phyloP scores from a whole-genome alignment of 1,140 invertebrate species.

The Yoshiicerus persimilis region DNA sequence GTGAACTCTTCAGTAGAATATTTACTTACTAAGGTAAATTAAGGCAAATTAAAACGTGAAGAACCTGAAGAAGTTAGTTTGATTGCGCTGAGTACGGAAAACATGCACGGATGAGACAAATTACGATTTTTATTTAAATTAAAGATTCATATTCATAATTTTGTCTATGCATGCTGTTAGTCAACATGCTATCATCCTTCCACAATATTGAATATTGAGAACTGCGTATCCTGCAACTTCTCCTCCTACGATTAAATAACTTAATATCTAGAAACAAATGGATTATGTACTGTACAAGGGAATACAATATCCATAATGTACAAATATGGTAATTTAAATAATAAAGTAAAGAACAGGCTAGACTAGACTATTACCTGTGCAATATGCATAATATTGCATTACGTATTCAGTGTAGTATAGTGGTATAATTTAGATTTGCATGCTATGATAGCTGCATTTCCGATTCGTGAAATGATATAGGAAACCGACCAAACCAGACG shows the following conservation, averaged over 20 bases:
- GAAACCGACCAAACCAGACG: not conserved
- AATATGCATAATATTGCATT: too few relatives aligned
- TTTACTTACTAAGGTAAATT: not conserved
- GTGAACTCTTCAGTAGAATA: not conserved
- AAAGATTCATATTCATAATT: not conserved
- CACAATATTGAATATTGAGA: too few relatives aligned
- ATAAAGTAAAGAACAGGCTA: not conserved
- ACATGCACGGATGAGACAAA: not conserved
- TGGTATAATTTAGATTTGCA: not conserved
- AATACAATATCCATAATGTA: not conserved
- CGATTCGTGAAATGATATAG: not conserved
- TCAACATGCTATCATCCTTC: not conserved
- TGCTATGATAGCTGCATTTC: not conserved
- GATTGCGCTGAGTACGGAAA: not conserved
- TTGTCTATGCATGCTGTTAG: not conserved
- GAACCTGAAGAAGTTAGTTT: not conserved
- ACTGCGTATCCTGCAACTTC: too few relatives aligned
- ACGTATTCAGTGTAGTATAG: not conserved
- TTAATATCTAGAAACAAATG: not conserved
- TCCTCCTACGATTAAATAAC: not conserved
- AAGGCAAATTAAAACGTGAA: not conserved
- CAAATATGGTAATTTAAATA: not conserved
- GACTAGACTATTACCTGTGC: not conserved
- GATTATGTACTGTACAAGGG: not conserved
- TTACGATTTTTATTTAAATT: not conserved